Evolutionary conservation across 2,797 vertebrate genomes (phyloP).

Genomic region (Argyrosomus regius): DNA sequence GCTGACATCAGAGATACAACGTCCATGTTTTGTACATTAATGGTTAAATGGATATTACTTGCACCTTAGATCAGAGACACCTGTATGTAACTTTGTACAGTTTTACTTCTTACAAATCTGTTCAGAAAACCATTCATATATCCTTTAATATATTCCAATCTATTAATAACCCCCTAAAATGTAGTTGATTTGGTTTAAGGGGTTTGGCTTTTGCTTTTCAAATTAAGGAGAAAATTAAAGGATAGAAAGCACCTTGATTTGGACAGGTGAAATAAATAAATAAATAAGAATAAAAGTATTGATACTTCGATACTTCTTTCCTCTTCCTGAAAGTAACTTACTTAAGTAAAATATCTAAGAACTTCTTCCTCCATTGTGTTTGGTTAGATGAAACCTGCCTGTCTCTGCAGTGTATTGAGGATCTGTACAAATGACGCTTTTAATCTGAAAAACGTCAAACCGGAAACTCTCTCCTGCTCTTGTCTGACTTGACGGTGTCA

Average conservation of each 20-base stretch:
- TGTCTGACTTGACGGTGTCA: not conserved
- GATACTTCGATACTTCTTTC: not conserved
- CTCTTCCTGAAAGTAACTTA: not conserved
- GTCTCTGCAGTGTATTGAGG: not conserved
- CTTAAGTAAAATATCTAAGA: not conserved
- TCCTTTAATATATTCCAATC: not conserved
- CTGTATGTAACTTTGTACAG: not conserved
- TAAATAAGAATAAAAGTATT: too few species aligned
- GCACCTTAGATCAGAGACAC: too few species aligned
- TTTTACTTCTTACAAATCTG: not conserved
- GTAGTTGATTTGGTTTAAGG: not conserved
- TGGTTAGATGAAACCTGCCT: not conserved
- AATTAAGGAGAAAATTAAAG: not conserved
- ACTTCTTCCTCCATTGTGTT: not conserved
- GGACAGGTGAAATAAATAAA: not conserved
- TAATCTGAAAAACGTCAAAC: conserved; percentile 30
- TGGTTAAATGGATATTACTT: too few species aligned
- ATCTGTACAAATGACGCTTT: not conserved
- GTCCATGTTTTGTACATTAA: too few species aligned
- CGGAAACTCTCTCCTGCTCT: not conserved
- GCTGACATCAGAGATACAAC: too few species aligned
- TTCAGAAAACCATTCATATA: not conserved
- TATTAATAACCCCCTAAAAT: not conserved
- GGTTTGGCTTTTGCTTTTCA: not conserved
- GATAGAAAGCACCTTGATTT: not conserved